Evolutionary conservation across 2,797 vertebrate species (phyloP), one percentile per base, ranked within the genome.

Genomic region (Clarias fuscus): DNA sequence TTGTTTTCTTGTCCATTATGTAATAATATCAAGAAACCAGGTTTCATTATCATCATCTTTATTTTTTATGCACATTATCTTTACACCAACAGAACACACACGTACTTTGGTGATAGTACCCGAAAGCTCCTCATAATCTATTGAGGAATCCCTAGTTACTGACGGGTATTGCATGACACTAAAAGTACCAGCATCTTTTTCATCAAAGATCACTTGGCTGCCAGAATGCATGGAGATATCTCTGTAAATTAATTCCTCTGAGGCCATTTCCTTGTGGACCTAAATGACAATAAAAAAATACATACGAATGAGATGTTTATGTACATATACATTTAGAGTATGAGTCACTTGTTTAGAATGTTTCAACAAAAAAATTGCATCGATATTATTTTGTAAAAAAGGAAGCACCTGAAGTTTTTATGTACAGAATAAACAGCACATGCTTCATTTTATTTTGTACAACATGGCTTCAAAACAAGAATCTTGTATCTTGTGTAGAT

Each of bases 101-200:
- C 24, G 17, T 85, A 98, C 98, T 96, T 97, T 99, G 76, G 96
- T 97, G 88, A 99, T 84, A 24, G 97, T 93, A 48, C 95, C 95
- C 48, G 95, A 94, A 84, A 99, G 98, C 76, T 94, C 97, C 92
- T 96, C 96, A 91, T 97, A 97, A 87, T 95, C 95, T 0, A 93
- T 93, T 95, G 96, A 99, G 79, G 96, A 86, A 92, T 10, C 96
- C 58, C 95, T 94, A 70, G 90, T 20, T 79, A 96, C 93, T 82
- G 98, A 90, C 0, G 98, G 98, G 90, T 97, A 97, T 90, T 96
- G 98, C 92, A 99, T 94, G 8, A 95, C 92, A 89, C 96, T 95
- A 84, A 99, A 89, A 11, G 95, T 95, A 13, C 98, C 98, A 80
- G 89, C 87, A 0, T 96, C 94, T 0, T 97, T 98, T 56, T 98